A percentile compares a stretch with the other conserved stretches of the same genome.
These are phyloP conservation scores for Andricus curvator DNA, from an alignment of 2,888 invertebrate species.

Conservation along the genomic window DNA sequence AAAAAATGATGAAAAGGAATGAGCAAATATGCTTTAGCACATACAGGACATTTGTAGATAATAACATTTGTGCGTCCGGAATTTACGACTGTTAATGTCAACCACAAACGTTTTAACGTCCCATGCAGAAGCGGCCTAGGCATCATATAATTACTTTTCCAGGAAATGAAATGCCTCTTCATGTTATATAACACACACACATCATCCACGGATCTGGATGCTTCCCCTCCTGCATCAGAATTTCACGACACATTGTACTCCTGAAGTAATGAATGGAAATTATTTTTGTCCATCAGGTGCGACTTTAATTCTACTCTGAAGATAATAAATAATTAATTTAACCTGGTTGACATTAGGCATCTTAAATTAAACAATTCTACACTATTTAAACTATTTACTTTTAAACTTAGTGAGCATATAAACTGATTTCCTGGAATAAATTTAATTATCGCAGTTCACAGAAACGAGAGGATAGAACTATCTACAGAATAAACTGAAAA, in stretches of 20 bases:
- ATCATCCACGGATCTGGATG: neutral
- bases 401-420: neutral
- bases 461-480: neutral
- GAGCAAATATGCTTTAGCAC: neutral
- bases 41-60: neutral
- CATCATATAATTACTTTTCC: slow-evolving; percentile 25
- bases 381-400: no score
- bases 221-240: neutral
- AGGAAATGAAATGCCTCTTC: slow-evolving; percentile 28
- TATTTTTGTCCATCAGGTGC: neutral
- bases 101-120: slow-evolving; percentile 17
- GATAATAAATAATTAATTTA: neutral
- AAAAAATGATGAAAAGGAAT: neutral
- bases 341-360: neutral
- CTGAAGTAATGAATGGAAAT: neutral
- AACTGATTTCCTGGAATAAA: neutral
- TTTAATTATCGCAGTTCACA: neutral
- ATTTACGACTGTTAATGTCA: slow-evolving; percentile 11
- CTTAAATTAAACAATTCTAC: neutral
- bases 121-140: slow-evolving; percentile 8
- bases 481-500: neutral
- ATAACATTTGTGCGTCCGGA: neutral
- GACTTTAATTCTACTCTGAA: neutral
- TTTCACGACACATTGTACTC: neutral
- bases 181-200: neutral